Evolutionary conservation across 1,140 invertebrate genomes (phyloP).

Genomic region (Prorops nasuta): DNA sequence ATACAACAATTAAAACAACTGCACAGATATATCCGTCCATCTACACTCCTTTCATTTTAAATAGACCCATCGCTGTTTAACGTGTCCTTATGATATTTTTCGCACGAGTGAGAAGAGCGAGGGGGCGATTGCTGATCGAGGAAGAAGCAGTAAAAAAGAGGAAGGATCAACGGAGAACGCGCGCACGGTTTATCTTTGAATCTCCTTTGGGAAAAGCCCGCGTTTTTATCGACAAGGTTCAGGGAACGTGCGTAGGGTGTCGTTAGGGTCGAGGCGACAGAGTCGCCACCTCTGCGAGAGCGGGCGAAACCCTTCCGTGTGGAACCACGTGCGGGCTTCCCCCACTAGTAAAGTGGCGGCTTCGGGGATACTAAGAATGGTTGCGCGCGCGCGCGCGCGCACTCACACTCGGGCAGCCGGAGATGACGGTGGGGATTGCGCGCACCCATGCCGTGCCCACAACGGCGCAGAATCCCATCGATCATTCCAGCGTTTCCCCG

Average conservation of each 20-base stretch:
- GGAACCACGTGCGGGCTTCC: constrained; percentile 44
- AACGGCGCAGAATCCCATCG: constrained; percentile 57
- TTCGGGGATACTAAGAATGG: too few relatives aligned
- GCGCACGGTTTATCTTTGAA: too few relatives aligned
- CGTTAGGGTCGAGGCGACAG: constrained; percentile 2
- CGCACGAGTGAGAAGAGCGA: too few relatives aligned
- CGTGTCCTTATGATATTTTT: too few relatives aligned
- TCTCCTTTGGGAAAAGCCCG: too few relatives aligned
- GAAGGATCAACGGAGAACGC: too few relatives aligned
- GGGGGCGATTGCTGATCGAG: too few relatives aligned
- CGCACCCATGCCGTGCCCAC: constrained; percentile 34
- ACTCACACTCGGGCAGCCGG: too few relatives aligned
- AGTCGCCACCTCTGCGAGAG: constrained; percentile 36
- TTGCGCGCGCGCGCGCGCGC: constrained; percentile 1
- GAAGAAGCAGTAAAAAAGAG: too few relatives aligned
- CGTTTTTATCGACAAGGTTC: constrained; percentile 26
- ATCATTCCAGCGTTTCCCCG: constrained; percentile 52
- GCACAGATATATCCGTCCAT: too few relatives aligned
- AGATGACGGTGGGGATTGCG: constrained; percentile 23
- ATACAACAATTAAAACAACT: constrained; percentile 34
- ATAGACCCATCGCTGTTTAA: too few relatives aligned
- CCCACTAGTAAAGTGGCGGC: constrained; percentile 31
- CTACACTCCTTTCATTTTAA: too few relatives aligned
- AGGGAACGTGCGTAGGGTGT: constrained; percentile 37
- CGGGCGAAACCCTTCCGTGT: constrained; percentile 24